Evolutionary conservation across 2,888 invertebrate species (phyloP).

Genomic region (Plemyria rubiginata): DNA sequence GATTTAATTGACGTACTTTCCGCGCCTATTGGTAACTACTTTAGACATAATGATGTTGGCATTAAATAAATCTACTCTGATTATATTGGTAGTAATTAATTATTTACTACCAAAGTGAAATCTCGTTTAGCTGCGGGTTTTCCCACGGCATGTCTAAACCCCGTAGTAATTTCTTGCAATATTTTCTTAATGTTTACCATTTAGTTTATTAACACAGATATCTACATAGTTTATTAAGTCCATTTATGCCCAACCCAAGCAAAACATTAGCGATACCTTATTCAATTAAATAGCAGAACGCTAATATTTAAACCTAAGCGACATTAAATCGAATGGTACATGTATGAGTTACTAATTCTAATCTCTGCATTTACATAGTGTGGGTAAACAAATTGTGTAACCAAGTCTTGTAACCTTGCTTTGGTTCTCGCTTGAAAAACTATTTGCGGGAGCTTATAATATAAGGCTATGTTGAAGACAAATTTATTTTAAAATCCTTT

Average conservation of each 20-base stretch:
- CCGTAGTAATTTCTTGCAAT: too few species aligned
- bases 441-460: slow-evolving; percentile 35
- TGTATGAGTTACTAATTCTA: slow-evolving; percentile 46
- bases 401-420: slow-evolving; percentile 46
- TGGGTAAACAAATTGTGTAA: slow-evolving; percentile 55
- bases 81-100: too few species aligned
- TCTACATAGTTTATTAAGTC: neutral
- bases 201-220: neutral
- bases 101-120: too few species aligned
- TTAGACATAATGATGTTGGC: too few species aligned
- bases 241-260: slow-evolving; percentile 2
- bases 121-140: neutral
- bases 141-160: too few species aligned
- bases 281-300: slow-evolving; percentile 23
- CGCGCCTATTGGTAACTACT: too few species aligned
- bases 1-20: too few species aligned
- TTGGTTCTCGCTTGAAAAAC: slow-evolving; percentile 34
- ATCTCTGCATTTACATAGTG: slow-evolving; percentile 55
- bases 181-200: neutral
- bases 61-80: too few species aligned
- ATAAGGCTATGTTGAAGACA: slow-evolving; percentile 9
- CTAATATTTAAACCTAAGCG: slow-evolving; percentile 42
- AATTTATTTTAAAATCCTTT: neutral
- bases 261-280: slow-evolving; percentile 12
- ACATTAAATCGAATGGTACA: slow-evolving; percentile 30